Base-by-base conservation (phyloP, 2,888 invertebrate genomes). In the Masnerella sp. region DNA sequence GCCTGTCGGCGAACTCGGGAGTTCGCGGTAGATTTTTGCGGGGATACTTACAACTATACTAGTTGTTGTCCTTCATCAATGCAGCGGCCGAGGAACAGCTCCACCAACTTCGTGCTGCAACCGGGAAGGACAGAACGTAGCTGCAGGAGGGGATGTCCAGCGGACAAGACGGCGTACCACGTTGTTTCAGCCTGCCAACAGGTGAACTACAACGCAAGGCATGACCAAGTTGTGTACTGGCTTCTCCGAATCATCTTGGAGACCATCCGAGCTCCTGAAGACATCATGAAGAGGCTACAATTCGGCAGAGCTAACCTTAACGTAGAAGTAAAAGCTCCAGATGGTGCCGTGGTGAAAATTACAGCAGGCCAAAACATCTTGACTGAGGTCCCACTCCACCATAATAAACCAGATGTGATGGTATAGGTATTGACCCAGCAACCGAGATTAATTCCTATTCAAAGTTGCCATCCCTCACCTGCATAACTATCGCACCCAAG, bases 71-170 rank as follows among this genome's bases (percentile, higher is more conserved):
- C n/a, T 9, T 32, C 18, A 38, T 54, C n/a, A 40, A 54, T n/a
- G 52, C 52, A 5, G 52, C 38, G 40, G 38, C 38, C 7, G 52
- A 56, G 11, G 54, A 56, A 42, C 54, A 56, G 11, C 17, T 56
- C 2, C 54, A 56, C 30, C 25, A 18, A 4, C 18, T 56, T 14
- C n/a, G 12, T 0, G 54, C 42, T 1, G 30, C 30, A n/a, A 0
- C 54, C 54, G 2, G 54, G 42, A 8, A 56, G 20, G 5, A 7
- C 0, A 5, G 42, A 22, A 8, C 1, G 54, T 1, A 56, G 30
- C 7, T 56, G 54, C 11, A 20, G 54, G 8, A 42, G 9, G 15
- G 40, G 40, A 25, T 42, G 42, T n/a, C 22, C 25, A 8, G 54
- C 36, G 4, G 30, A 42, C 11, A 42, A 56, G 14, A 56, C 54